Conservation (phyloP, 2,888 invertebrate species). For the Stenurella melanura region DNA sequence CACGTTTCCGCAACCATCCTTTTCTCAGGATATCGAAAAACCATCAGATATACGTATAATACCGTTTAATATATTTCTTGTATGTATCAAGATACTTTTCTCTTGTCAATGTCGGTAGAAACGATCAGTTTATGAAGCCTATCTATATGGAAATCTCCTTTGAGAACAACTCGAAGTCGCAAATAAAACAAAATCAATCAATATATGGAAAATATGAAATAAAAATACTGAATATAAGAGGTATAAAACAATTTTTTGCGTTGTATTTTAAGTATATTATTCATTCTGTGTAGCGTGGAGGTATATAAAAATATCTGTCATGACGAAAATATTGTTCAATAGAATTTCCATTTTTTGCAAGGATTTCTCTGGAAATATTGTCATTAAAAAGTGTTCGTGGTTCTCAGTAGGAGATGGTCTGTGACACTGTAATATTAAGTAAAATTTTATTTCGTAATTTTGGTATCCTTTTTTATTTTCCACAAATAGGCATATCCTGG, state of each 20-base stretch:
- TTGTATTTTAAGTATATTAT: slow-evolving; percentile 20
- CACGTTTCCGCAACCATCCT: slow-evolving; percentile 37
- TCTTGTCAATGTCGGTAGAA: slow-evolving; percentile 10
- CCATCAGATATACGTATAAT: slow-evolving; percentile 35
- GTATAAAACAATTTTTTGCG: neutral
- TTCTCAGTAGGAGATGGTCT: too few relatives aligned
- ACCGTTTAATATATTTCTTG: slow-evolving; percentile 41
- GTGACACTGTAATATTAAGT: too few relatives aligned
- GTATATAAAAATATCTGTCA: neutral
- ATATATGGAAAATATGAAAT: slow-evolving; percentile 19
- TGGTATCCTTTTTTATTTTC: too few relatives aligned
- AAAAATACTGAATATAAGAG: neutral
- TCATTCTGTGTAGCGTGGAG: neutral
- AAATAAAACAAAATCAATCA: slow-evolving; percentile 40
- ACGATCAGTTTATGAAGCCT: slow-evolving; percentile 37
- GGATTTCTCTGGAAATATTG: too few relatives aligned
- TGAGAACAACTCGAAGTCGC: slow-evolving; percentile 25
- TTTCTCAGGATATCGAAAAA: slow-evolving; percentile 40
- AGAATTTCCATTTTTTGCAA: neutral
- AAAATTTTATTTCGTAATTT: too few relatives aligned
- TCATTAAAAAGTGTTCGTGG: too few relatives aligned
- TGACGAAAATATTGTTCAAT: neutral
- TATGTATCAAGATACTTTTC: slow-evolving; percentile 30
- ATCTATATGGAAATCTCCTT: slow-evolving; percentile 43
- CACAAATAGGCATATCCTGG: too few relatives aligned